Evolutionary conservation across 2,797 vertebrate genomes (phyloP).

Genomic region (Pseudocheirus occidentalis): DNA sequence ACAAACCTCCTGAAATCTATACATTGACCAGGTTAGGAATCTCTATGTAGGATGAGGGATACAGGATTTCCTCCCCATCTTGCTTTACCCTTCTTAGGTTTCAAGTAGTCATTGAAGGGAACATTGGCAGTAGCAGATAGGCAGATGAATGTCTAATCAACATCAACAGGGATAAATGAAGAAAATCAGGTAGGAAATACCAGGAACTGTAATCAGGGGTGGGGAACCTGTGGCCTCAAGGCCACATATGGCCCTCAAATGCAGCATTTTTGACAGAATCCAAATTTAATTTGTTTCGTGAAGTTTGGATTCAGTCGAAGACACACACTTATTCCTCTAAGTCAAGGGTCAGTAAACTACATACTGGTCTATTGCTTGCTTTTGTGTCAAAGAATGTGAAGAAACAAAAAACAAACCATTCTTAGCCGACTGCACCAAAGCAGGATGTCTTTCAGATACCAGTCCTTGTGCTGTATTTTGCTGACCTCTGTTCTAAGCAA

Average conservation of each 20-base stretch:
- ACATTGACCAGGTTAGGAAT: background rate
- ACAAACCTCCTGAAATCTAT: background rate
- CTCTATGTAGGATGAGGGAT: background rate
- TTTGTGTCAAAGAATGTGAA: background rate
- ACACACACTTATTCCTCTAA: background rate
- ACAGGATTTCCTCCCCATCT: background rate
- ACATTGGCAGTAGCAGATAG: background rate
- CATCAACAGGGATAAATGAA: background rate
- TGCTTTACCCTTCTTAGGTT: background rate
- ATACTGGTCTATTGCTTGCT: background rate
- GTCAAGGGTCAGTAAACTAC: background rate
- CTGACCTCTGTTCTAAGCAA: background rate
- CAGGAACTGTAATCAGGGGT: background rate
- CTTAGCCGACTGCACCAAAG: background rate
- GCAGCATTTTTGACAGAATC: too few species aligned
- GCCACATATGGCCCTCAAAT: too few species aligned
- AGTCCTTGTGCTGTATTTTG: background rate
- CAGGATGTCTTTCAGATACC: background rate
- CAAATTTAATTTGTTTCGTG: too few species aligned
- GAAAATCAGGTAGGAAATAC: background rate
- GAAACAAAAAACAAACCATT: background rate
- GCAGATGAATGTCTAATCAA: background rate
- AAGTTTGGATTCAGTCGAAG: too few species aligned
- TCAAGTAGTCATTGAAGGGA: background rate
- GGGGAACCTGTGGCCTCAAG: too few species aligned